Evolutionary conservation across 2,797 vertebrate genomes (phyloP).

Genomic region (Clarias pachynema): DNA sequence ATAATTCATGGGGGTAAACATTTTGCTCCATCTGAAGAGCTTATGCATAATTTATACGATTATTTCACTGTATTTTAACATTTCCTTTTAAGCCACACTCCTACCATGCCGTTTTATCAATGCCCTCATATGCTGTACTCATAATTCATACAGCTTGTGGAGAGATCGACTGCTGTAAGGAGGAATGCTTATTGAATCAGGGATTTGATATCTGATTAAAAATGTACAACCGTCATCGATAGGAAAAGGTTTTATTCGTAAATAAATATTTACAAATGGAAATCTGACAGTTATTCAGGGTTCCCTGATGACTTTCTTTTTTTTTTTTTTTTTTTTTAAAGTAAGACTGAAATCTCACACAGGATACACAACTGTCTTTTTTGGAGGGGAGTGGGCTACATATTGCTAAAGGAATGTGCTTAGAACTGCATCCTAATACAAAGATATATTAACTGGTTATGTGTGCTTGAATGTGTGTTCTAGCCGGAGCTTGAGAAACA

Average conservation of each 20-base stretch:
- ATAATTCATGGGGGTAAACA: slow-evolving; percentile 63
- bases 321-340: neutral
- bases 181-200: slow-evolving; percentile 20
- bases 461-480: neutral
- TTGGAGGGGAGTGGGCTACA: too few relatives aligned
- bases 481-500: slow-evolving; percentile 50
- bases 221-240: slow-evolving; percentile 11
- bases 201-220: slow-evolving; percentile 33
- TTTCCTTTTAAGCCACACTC: slow-evolving; percentile 60
- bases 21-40: slow-evolving; percentile 62
- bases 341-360: neutral
- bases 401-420: slow-evolving; percentile 3
- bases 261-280: slow-evolving; percentile 19
- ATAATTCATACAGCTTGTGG: slow-evolving; percentile 52
- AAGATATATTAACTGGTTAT: slow-evolving; percentile 8
- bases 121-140: slow-evolving; percentile 72
- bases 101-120: slow-evolving; percentile 62
- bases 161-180: slow-evolving; percentile 45
- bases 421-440: neutral
- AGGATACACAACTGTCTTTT: neutral
- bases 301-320: too few relatives aligned
- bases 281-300: slow-evolving; percentile 21
- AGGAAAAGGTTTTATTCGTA: slow-evolving; percentile 18
- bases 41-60: slow-evolving; percentile 67
- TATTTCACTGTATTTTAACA: slow-evolving; percentile 62